These are phyloP conservation scores for Galeopsomyia nigrocyanea DNA, from an alignment of 2,888 invertebrate genomes.

Conservation along the genomic window DNA sequence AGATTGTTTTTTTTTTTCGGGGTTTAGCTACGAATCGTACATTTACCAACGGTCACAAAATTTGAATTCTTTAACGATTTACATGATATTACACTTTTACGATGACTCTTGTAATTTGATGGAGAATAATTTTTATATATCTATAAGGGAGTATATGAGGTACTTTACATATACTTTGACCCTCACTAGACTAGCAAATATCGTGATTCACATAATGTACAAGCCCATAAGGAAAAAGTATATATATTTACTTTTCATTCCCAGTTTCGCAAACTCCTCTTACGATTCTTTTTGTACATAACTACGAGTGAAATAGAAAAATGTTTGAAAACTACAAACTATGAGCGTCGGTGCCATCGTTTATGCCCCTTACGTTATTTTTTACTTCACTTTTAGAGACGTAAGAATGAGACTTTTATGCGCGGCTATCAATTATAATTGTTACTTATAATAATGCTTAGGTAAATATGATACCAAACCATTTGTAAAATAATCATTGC, in stretches of 20 bases:
- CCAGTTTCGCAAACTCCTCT: slow-evolving; percentile 24
- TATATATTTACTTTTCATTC: slow-evolving; percentile 37
- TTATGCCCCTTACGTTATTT: slow-evolving; percentile 17
- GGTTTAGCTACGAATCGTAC: slow-evolving; percentile 21
- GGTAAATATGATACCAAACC: slow-evolving; percentile 30
- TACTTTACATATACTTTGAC: slow-evolving; percentile 30
- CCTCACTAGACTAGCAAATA: slow-evolving; percentile 24
- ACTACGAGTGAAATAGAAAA: slow-evolving; percentile 25
- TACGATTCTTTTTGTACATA: slow-evolving; percentile 42
- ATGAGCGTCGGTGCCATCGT: slow-evolving; percentile 23
- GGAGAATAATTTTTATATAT: slow-evolving; percentile 17
- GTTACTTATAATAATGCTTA: slow-evolving; percentile 39
- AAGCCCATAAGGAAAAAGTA: slow-evolving; percentile 27
- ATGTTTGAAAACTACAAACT: background rate
- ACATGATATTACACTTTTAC: slow-evolving; percentile 22
- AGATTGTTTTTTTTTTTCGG: too few relatives aligned
- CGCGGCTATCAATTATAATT: slow-evolving; percentile 37
- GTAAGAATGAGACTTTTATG: slow-evolving; percentile 32
- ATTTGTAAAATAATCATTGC: slow-evolving; percentile 46
- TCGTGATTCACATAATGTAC: slow-evolving; percentile 28
- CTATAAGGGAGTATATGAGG: slow-evolving; percentile 30
- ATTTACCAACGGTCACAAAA: slow-evolving; percentile 20
- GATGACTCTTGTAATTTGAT: slow-evolving; percentile 25
- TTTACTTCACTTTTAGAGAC: slow-evolving; percentile 33
- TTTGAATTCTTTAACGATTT: slow-evolving; percentile 20